Evolutionary conservation across 2,113 vertebrate species (phyloP), one percentile per base, ranked within the genome.

Genomic region (Otis tarda): DNA sequence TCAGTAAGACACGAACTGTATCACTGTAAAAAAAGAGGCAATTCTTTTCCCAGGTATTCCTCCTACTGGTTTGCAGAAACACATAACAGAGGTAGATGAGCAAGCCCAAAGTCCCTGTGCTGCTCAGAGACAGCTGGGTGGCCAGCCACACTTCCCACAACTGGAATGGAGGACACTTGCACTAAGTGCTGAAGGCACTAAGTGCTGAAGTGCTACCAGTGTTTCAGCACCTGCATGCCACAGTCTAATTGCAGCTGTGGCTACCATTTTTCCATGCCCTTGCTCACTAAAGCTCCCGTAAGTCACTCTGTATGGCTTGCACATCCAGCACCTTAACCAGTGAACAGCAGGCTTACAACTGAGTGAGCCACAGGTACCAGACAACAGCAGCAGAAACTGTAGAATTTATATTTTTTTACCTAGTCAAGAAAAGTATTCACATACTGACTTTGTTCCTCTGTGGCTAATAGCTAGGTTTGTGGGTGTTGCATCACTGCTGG

Each of bases 191-290:
- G 59, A 33, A 69, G 50, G 61, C 21, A n/a, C n/a, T n/a, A n/a
- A n/a, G n/a, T n/a, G n/a, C n/a, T n/a, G n/a, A n/a, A 45, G 10
- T 22, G 35, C 28, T 52, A 24, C 37, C 63, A 3, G 0, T 28
- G 45, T 49, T 1, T 14, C 39, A 82, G 67, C 25, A 39, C 31
- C 64, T 21, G 23, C 23, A 28, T 23, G 25, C 39, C 41, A 65
- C 3, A 0, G 25, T 19, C 47, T 57, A 35, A 35, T 22, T 52
- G 47, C 37, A 53, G 33, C 35, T 87, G 60, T 10, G 37, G 37
- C 43, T 68, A 45, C 10, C 30, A n/a, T 49, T 56, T 31, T 57
- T 20, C 31, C 30, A 43, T 24, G 25, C 71, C n/a, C 50, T 47
- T 17, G 30, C 27, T 63, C 64, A 39, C 49, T 28, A 81, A 64